Evolutionary conservation across 2,797 vertebrate species (phyloP), one percentile per base, ranked within the genome.

Genomic region (Thripadectes ignobilis): DNA sequence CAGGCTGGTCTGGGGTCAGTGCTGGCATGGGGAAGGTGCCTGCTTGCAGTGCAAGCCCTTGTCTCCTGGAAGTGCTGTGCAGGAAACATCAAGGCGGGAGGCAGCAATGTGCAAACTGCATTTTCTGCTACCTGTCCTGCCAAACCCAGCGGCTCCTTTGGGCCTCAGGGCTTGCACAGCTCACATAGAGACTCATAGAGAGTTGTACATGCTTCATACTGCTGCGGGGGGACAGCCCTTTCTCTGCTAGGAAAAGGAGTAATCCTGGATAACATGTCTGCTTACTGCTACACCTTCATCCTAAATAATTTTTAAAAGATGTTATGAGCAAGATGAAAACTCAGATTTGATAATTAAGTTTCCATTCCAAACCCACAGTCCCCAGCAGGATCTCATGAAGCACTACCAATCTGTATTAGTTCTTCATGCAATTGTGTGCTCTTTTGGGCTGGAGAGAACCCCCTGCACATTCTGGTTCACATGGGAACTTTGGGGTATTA

Each of bases 191-290:
- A 16, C 54, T 51, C 10, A 41, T 4, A 27, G 65, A 30, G n/a
- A 61, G n/a, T 15, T 34, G 5, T 2, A 4, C 0, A 3, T 39
- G n/a, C 22, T 38, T 39, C 20, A 12, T 9, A 3, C 24, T 48
- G 34, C 81, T 69, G 57, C 4, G 8, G 49, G n/a, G 17, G 57
- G 8, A 27, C 61, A 63, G 61, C 32, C 30, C 41, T 67, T 36
- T 66, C 55, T 71, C 52, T n/a, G 54, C 81, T 16, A 46, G 67
- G 38, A n/a, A 29, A 46, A 41, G 30, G 66, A 61, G 24, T 26
- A 38, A 68, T 30, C 32, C 85, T 7, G 34, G 23, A 8, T 24
- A 49, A 48, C 4, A 7, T 0, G 0, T 20, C n/a, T 48, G 29
- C 58, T 67, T 32, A 13, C 39, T 51, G n/a, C 72, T 86, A 12